phyloP scores from a whole-genome alignment of 2,888 invertebrate genomes.

The Portevinia maculata region DNA sequence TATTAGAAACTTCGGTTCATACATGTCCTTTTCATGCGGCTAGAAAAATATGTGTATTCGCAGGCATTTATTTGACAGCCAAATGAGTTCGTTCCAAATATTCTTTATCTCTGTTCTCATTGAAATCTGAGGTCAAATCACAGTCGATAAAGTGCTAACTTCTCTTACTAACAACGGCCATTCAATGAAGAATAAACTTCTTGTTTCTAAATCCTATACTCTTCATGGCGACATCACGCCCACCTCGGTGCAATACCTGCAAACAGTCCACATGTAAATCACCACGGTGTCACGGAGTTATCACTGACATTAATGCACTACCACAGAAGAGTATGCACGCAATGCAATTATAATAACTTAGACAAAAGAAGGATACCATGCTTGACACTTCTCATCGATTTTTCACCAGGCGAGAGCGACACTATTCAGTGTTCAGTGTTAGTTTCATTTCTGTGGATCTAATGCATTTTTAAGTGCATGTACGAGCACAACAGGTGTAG shows the following conservation, averaged over 20 bases:
- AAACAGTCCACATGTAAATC: slow-evolving; percentile 6
- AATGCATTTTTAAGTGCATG: slow-evolving; percentile 72
- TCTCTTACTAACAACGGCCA: too few relatives aligned
- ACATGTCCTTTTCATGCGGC: too few relatives aligned
- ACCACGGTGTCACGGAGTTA: slow-evolving; percentile 10
- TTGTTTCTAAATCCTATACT: too few relatives aligned
- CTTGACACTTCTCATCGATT: slow-evolving; percentile 56
- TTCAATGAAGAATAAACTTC: too few relatives aligned
- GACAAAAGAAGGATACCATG: slow-evolving; percentile 29
- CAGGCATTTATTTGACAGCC: too few relatives aligned
- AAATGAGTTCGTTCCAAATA: too few relatives aligned
- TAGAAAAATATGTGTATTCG: too few relatives aligned
- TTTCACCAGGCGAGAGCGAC: slow-evolving; percentile 36
- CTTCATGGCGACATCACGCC: not conserved
- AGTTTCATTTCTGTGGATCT: slow-evolving; percentile 36
- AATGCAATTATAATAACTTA: slow-evolving; percentile 39
- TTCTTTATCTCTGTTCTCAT: too few relatives aligned
- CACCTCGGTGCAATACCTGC: not conserved
- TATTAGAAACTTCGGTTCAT: too few relatives aligned
- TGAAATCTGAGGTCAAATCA: too few relatives aligned
- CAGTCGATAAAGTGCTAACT: too few relatives aligned
- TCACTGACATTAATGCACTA: slow-evolving; percentile 20
- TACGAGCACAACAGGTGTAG: slow-evolving; percentile 65
- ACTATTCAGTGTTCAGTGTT: slow-evolving; percentile 22
- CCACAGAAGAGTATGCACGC: slow-evolving; percentile 19